Evolutionary conservation across 2,888 invertebrate genomes (phyloP).

Genomic region (Caenorhabditis drosophilae): DNA sequence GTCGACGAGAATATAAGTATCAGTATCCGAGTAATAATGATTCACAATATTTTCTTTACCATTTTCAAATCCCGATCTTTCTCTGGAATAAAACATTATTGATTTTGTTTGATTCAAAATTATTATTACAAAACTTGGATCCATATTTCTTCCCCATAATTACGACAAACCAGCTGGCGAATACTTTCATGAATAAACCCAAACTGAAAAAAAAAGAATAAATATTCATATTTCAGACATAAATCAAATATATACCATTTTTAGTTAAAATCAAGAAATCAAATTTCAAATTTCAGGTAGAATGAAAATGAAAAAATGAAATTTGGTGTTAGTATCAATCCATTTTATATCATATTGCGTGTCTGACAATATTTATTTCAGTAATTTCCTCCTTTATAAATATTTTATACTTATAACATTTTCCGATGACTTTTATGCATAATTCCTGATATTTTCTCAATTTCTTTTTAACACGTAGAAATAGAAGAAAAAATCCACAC

Average conservation of each 20-base stretch:
- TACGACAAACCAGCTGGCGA: slow-evolving; percentile 56
- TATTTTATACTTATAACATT: too few species aligned
- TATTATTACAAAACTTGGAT: slow-evolving; percentile 46
- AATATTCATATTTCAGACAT: background rate
- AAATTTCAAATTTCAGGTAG: too few species aligned
- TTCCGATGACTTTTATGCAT: too few species aligned
- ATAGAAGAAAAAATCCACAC: too few species aligned
- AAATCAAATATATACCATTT: background rate
- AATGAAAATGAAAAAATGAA: too few species aligned
- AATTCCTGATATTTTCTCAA: too few species aligned
- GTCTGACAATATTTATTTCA: too few species aligned
- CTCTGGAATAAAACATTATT: slow-evolving; percentile 27
- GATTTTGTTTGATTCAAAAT: background rate
- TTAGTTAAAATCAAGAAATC: too few species aligned
- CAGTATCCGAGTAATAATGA: slow-evolving; percentile 58
- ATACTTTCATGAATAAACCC: slow-evolving; percentile 65
- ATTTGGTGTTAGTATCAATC: too few species aligned
- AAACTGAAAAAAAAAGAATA: slow-evolving; percentile 39
- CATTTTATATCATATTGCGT: too few species aligned
- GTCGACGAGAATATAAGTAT: slow-evolving; percentile 56
- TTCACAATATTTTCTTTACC: slow-evolving; percentile 64
- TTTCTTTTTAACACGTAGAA: too few species aligned
- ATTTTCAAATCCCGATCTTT: slow-evolving; percentile 55
- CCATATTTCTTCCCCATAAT: slow-evolving; percentile 61
- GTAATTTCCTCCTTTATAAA: too few species aligned